A percentile compares a stretch with the other conserved stretches of the same genome.
Evolutionary conservation across 2,113 vertebrate genomes (phyloP).

Genomic region (Bothrops jararaca): DNA sequence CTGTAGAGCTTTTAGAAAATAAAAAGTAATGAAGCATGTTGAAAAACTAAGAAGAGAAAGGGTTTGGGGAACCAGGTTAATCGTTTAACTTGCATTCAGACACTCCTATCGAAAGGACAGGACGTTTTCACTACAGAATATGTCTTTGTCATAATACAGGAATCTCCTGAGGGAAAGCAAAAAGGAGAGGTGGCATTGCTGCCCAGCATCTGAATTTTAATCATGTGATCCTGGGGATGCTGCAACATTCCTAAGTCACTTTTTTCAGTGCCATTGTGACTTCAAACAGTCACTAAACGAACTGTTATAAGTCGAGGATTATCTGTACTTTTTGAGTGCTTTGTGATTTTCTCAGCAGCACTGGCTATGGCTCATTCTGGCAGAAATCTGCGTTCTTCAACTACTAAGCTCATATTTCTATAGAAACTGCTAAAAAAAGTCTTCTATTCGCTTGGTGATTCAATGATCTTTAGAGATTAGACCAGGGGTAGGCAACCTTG

Average conservation of each 20-base stretch:
- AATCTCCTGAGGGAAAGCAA: background rate
- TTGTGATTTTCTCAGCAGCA: background rate
- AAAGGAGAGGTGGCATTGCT: background rate
- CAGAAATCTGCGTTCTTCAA: background rate
- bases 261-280: too few species aligned
- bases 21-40: background rate
- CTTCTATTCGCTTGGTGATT: background rate
- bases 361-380: background rate
- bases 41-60: background rate
- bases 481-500: too few species aligned
- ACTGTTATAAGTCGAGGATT: too few species aligned
- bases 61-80: background rate
- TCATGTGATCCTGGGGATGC: too few species aligned
- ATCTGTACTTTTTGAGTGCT: background rate
- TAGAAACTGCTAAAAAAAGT: background rate
- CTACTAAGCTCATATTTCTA: background rate
- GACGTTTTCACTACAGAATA: background rate
- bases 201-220: too few species aligned
- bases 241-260: too few species aligned
- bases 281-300: too few species aligned
- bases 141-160: background rate
- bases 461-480: too few species aligned
- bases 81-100: background rate
- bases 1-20: background rate
- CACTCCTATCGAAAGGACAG: background rate